Percentiles rank a stretch among this genome's conserved stretches.
These are phyloP conservation scores for Siniperca undulata DNA, from an alignment of 2,797 vertebrate genomes.

Conservation along the genomic window DNA sequence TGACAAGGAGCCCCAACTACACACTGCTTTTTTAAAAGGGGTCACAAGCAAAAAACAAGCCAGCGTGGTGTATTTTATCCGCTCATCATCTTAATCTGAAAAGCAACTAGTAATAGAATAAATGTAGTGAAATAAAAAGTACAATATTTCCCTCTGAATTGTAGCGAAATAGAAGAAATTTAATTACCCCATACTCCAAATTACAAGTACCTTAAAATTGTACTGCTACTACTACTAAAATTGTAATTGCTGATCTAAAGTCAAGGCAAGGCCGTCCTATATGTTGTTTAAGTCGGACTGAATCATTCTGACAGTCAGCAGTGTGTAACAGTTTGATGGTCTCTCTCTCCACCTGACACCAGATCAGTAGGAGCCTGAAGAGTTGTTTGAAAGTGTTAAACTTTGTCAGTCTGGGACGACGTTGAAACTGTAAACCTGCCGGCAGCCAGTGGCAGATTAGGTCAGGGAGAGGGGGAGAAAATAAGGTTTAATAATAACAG, in stretches of 20 bases:
- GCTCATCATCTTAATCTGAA: too few relatives aligned
- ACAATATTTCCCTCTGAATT: not conserved
- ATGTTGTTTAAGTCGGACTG: too few relatives aligned
- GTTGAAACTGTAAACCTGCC: constrained; percentile 1
- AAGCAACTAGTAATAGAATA: not conserved
- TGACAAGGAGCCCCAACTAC: not conserved
- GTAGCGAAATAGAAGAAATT: not conserved
- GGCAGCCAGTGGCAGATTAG: not conserved
- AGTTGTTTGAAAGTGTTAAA: not conserved
- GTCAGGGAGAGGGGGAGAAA: not conserved
- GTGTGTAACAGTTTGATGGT: not conserved
- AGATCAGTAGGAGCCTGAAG: constrained; percentile 8
- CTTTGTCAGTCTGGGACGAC: not conserved
- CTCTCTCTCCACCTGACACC: not conserved
- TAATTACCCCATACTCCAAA: not conserved
- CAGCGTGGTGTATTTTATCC: not conserved
- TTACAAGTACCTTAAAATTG: not conserved
- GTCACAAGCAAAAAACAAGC: not conserved
- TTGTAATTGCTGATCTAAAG: too few relatives aligned
- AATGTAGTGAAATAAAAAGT: not conserved
- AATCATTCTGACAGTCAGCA: not conserved
- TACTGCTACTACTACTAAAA: too few relatives aligned
- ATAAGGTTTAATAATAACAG: not conserved
- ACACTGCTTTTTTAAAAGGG: not conserved
- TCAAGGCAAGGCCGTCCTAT: too few relatives aligned